A percentile compares a stretch with the other conserved stretches of the same genome.
Conservation (phyloP, 2,888 invertebrate species). For the Mesochorus sp. region DNA sequence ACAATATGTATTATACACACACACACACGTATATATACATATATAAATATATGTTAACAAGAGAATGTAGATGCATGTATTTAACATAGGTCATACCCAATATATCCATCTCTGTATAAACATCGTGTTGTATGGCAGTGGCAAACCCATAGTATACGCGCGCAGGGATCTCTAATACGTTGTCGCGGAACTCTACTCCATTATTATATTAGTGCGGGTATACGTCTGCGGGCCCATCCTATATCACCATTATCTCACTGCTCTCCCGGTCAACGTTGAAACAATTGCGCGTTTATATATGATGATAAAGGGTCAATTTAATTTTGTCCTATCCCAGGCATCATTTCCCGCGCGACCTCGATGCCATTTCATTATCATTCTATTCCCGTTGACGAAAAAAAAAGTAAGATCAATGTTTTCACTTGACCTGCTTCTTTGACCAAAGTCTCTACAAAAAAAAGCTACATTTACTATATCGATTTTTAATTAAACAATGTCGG, state of each 20-base stretch:
- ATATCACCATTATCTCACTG: conserved; percentile 54
- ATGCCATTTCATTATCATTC: background rate
- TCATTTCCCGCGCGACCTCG: background rate
- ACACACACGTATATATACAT: background rate
- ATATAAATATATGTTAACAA: conserved; percentile 4
- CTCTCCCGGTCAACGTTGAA: conserved; percentile 46
- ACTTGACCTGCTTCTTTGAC: no score
- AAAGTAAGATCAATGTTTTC: no score
- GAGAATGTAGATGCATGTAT: background rate
- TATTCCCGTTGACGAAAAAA: no score
- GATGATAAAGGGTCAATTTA: conserved; percentile 15
- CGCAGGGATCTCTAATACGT: conserved; percentile 47
- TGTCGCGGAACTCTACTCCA: conserved; percentile 51
- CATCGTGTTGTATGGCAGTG: background rate
- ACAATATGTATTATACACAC: no score
- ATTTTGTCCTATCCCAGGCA: conserved; percentile 4
- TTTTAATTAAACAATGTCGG: no score
- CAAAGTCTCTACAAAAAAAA: no score
- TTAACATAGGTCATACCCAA: conserved; percentile 8
- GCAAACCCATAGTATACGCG: conserved; percentile 55
- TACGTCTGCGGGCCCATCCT: conserved; percentile 38
- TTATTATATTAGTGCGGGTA: conserved; percentile 49
- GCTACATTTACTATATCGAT: no score
- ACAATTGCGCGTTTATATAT: conserved; percentile 36
- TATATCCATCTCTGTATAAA: conserved; percentile 22